phyloP scores from a whole-genome alignment of 2,797 vertebrate species.

The Dipus sagitta region DNA sequence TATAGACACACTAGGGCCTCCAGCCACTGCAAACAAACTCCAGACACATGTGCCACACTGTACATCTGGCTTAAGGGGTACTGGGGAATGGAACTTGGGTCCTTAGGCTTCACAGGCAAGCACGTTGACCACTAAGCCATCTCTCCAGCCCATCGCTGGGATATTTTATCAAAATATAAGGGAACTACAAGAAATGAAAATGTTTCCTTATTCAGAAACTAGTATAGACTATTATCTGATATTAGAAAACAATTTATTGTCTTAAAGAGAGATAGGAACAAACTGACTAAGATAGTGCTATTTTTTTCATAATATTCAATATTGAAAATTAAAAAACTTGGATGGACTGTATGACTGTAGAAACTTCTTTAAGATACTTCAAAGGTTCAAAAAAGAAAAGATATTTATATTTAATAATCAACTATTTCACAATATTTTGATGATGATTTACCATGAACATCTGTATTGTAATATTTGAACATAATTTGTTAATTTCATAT shows the following conservation, averaged over 20 bases:
- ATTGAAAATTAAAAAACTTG: slow-evolving; percentile 4
- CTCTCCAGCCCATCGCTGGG: neutral
- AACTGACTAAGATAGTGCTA: neutral
- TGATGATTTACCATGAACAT: neutral
- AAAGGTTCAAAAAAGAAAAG: neutral
- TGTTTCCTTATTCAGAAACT: slow-evolving; percentile 10
- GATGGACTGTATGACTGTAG: neutral
- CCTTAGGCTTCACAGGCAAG: too few species aligned
- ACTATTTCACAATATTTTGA: neutral
- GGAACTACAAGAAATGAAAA: slow-evolving; percentile 25
- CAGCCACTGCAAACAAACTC: too few species aligned
- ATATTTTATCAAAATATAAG: slow-evolving; percentile 42
- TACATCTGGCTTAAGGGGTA: too few species aligned
- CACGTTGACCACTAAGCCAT: too few species aligned
- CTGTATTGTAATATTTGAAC: neutral
- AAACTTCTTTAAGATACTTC: neutral
- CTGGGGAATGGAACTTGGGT: too few species aligned
- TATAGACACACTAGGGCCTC: too few species aligned
- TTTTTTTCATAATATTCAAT: slow-evolving; percentile 4
- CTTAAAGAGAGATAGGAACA: slow-evolving; percentile 20
- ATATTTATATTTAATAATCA: neutral
- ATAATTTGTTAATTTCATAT: slow-evolving; percentile 35
- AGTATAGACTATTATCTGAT: slow-evolving; percentile 3
- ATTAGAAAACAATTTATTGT: neutral
- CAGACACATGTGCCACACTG: too few species aligned